Percentiles rank a stretch among this genome's conserved stretches.
Conservation (phyloP, 2,113 vertebrate genomes). For the Tragelaphus imberbis region DNA sequence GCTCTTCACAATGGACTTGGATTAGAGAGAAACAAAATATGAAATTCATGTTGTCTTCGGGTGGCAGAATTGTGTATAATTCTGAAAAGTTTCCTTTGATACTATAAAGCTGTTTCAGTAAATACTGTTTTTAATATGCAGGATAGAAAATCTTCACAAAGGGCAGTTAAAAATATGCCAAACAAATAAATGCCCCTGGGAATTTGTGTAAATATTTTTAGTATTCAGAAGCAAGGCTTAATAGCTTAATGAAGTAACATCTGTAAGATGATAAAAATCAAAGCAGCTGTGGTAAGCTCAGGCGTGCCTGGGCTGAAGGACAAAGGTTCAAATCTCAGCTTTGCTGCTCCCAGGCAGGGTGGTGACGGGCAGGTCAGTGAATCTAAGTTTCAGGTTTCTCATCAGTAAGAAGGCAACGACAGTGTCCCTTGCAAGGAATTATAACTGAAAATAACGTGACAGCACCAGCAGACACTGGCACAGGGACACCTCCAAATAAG, state of each 20-base stretch:
- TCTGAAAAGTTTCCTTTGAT: background rate
- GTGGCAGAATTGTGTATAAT: background rate
- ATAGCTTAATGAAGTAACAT: conserved; percentile 20
- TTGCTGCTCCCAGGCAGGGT: background rate
- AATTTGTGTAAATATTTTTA: conserved; percentile 36
- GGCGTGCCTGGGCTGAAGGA: background rate
- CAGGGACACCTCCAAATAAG: background rate
- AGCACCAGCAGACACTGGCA: background rate
- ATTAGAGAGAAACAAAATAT: background rate
- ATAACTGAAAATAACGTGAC: conserved; percentile 20
- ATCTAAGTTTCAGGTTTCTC: background rate
- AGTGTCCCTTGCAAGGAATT: background rate
- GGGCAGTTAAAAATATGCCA: background rate
- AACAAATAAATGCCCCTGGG: background rate
- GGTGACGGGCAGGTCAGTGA: background rate
- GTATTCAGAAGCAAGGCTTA: conserved; percentile 20
- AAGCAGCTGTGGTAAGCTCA: background rate
- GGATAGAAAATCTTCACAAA: background rate
- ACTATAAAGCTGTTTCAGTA: conserved; percentile 6
- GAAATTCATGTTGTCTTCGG: background rate
- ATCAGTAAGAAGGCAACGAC: background rate
- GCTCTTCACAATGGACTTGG: background rate
- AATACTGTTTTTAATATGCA: conserved; percentile 20
- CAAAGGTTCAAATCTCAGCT: conserved; percentile 38
- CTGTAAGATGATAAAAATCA: background rate